Percentiles rank a stretch among this genome's conserved stretches.
phyloP scores from a whole-genome alignment of 1,140 invertebrate genomes.

The Batillaria attramentaria region DNA sequence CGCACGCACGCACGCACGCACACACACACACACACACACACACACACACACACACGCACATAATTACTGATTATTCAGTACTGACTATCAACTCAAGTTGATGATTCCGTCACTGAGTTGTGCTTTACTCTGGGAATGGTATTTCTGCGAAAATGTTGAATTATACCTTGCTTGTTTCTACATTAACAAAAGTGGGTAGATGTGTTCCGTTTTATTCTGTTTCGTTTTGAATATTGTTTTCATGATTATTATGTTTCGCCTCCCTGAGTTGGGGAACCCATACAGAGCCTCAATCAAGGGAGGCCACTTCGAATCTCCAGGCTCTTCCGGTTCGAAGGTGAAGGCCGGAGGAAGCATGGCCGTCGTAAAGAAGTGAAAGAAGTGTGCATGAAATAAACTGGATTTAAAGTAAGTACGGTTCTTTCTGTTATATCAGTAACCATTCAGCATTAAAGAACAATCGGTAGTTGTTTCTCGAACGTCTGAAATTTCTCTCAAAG shows the following conservation, averaged over 20 bases:
- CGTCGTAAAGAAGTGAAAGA: not conserved
- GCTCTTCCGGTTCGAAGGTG: not conserved
- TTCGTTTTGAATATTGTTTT: not conserved
- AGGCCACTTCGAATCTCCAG: not conserved
- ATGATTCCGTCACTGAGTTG: not conserved
- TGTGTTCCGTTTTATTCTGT: not conserved
- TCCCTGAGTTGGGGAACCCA: no score
- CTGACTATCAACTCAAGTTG: not conserved
- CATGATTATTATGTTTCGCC: not conserved
- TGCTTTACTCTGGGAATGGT: not conserved
- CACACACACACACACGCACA: not conserved
- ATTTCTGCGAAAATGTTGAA: not conserved
- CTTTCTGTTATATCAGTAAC: not conserved
- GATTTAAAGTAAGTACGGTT: not conserved
- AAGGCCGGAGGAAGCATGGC: slow-evolving; percentile 8
- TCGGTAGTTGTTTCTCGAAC: not conserved
- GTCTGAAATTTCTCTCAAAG: not conserved
- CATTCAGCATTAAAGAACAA: not conserved
- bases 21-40: not conserved
- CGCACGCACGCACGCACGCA: not conserved
- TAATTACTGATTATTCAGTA: not conserved
- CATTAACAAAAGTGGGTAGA: not conserved
- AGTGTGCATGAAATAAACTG: not conserved
- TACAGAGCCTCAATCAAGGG: not conserved
- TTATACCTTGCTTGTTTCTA: no score